Conservation (phyloP, 2,113 vertebrate genomes). For the Sceloporus tristichus region DNA sequence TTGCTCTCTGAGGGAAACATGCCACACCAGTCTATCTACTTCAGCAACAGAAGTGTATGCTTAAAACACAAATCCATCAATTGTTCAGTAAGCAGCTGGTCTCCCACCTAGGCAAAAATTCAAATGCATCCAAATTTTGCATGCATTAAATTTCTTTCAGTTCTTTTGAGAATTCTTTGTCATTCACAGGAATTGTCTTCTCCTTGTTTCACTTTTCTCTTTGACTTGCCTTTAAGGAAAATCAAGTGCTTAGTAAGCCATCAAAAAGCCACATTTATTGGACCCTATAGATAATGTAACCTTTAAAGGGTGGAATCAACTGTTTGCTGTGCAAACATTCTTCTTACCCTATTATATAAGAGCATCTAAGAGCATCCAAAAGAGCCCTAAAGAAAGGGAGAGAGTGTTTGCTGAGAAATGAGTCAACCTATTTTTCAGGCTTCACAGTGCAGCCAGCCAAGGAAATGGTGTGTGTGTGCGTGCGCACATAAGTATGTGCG, state of each 20-base stretch:
- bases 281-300: background rate
- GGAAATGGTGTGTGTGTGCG: background rate
- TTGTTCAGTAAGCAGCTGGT: background rate
- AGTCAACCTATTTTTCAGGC: slow-evolving; percentile 17
- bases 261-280: background rate
- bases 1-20: background rate
- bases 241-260: too few relatives aligned
- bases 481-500: background rate
- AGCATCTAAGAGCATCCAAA: slow-evolving; percentile 20
- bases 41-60: background rate
- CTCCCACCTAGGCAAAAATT: background rate
- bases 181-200: background rate
- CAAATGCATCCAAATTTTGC: background rate
- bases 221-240: background rate
- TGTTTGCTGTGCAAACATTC: background rate
- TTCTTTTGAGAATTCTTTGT: background rate
- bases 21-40: background rate
- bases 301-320: accelerated
- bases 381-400: background rate
- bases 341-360: slow-evolving; percentile 27
- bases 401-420: slow-evolving; percentile 35
- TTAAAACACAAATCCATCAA: background rate
- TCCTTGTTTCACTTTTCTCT: background rate
- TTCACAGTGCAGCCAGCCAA: slow-evolving; percentile 30
- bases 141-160: background rate